These are phyloP conservation scores for Ochropleura leucogaster DNA, from an alignment of 2,888 invertebrate genomes.

Conservation along the genomic window DNA sequence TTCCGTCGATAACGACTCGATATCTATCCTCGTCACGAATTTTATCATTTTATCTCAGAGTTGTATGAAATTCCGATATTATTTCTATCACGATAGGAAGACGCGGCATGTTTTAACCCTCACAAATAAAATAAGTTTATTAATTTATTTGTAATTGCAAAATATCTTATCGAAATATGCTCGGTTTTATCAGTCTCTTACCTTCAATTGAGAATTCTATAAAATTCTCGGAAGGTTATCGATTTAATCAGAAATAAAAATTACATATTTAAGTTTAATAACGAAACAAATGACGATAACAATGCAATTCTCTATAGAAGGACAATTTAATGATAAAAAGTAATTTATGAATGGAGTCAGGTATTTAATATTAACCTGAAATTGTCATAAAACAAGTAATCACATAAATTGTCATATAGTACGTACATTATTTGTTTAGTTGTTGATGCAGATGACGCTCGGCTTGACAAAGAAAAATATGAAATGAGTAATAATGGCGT, in stretches of 20 bases:
- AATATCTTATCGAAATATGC: constrained; percentile 21
- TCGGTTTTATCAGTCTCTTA: not conserved
- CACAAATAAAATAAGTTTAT: constrained; percentile 7
- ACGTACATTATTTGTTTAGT: constrained; percentile 12
- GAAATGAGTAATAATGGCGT: constrained; percentile 9
- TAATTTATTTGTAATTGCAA: constrained; percentile 29
- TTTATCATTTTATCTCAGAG: constrained; percentile 55
- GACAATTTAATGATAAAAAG: not conserved
- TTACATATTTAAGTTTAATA: constrained; percentile 10
- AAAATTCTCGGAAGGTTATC: constrained; percentile 8
- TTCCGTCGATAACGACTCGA: constrained; percentile 43
- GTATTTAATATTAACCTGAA: not conserved
- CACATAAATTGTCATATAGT: too few relatives aligned
- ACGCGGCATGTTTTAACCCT: constrained; percentile 18
- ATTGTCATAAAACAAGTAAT: not conserved
- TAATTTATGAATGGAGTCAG: not conserved
- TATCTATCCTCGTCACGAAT: constrained; percentile 43
- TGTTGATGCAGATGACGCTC: constrained; percentile 3
- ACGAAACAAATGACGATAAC: constrained; percentile 18
- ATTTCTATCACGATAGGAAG: constrained; percentile 18
- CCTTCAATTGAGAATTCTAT: not conserved
- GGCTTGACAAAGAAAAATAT: constrained; percentile 17
- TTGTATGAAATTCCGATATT: constrained; percentile 39
- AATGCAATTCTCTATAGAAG: not conserved
- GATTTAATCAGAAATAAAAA: constrained; percentile 10